Conservation (phyloP, 2,888 invertebrate species). For the Mesoligia furuncula region DNA sequence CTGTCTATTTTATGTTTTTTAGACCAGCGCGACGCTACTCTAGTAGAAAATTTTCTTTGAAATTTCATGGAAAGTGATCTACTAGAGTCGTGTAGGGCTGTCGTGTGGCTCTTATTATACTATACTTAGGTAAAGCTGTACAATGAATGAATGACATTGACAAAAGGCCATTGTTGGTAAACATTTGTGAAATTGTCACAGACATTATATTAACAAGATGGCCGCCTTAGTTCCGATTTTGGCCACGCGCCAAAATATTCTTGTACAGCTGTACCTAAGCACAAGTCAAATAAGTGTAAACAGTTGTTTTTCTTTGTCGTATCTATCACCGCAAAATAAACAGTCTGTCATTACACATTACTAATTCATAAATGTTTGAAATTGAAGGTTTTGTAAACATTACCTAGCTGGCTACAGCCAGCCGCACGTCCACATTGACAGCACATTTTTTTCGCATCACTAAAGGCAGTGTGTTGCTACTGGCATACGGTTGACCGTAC, state of each 20-base stretch:
- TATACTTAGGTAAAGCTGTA: no score
- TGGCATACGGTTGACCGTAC: not conserved
- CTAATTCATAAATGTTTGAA: not conserved
- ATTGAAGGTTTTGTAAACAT: not conserved
- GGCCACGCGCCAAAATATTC: not conserved
- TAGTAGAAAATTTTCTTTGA: not conserved
- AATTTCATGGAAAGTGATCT: not conserved
- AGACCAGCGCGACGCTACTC: not conserved
- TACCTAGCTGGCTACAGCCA: not conserved
- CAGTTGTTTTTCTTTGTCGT: not conserved
- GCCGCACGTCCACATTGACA: not conserved
- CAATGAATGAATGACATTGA: not conserved
- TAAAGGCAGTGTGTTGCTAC: not conserved
- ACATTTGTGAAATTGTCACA: not conserved
- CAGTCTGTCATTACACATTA: not conserved
- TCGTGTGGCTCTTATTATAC: no score
- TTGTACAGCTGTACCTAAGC: not conserved
- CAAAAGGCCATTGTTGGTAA: not conserved
- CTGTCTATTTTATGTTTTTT: not conserved
- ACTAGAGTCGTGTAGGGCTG: no score
- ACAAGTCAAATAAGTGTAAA: no score
- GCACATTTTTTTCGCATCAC: not conserved
- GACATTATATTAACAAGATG: not conserved
- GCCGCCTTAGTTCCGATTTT: not conserved
- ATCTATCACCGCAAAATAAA: no score